phyloP scores from a whole-genome alignment of 2,797 vertebrate genomes.

The Protonibea diacanthus region DNA sequence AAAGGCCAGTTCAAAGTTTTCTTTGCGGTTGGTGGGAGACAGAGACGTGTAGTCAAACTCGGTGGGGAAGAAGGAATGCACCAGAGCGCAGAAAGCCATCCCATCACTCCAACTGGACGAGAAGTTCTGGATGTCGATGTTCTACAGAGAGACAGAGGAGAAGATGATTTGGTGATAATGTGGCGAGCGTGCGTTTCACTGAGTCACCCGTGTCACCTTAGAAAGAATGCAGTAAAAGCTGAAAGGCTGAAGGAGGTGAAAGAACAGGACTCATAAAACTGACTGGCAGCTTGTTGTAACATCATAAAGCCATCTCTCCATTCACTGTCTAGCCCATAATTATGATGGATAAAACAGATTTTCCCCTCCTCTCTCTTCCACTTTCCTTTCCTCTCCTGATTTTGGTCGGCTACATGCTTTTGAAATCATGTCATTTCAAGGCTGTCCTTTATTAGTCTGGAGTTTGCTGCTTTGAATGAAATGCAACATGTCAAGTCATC shows the following conservation, averaged over 20 bases:
- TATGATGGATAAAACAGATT: conserved; percentile 65
- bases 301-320: conserved; percentile 39
- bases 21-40: conserved; percentile 88
- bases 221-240: conserved; percentile 7
- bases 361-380: neutral
- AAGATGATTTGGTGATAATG: conserved; percentile 20
- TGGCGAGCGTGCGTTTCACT: neutral
- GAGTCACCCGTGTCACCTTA: neutral
- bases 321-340: conserved; percentile 43
- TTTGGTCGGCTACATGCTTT: conserved; percentile 47
- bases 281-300: conserved; percentile 40
- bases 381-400: conserved; percentile 6
- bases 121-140: conserved; percentile 98
- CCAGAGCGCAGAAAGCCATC: conserved; percentile 97
- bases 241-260: conserved; percentile 20
- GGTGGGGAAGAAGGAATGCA: conserved; percentile 96
- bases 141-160: conserved; percentile 78
- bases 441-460: conserved; percentile 53
- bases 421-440: conserved; percentile 55
- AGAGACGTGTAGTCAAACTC: conserved; percentile 93
- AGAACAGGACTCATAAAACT: conserved; percentile 44
- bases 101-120: conserved; percentile 98
- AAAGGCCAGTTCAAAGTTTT: conserved; percentile 97
- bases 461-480: conserved; percentile 62
- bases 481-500: conserved; percentile 55